Conservation (phyloP, 2,113 vertebrate species). For the Dipodomys spectabilis region DNA sequence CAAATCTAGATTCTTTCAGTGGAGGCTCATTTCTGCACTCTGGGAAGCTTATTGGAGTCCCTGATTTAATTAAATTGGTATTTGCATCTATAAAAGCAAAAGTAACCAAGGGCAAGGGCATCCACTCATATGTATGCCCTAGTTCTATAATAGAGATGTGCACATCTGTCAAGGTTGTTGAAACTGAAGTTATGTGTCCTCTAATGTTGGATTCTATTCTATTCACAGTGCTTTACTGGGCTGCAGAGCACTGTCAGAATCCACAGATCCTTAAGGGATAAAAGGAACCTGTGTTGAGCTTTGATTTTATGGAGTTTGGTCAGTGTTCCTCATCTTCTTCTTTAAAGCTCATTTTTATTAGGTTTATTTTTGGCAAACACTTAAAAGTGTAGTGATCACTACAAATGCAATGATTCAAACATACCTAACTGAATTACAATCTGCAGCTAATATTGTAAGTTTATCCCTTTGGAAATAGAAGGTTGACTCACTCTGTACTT, state of each 20-base stretch:
- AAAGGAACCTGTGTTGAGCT: conserved; percentile 5
- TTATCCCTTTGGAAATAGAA: not conserved
- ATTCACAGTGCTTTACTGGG: not conserved
- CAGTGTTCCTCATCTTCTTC: conserved; percentile 6
- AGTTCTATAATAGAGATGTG: conserved; percentile 43
- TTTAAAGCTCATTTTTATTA: conserved; percentile 33
- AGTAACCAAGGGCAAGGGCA: conserved; percentile 68
- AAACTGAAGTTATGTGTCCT: not conserved
- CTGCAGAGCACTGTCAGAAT: conserved; percentile 10
- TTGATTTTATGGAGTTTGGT: not conserved
- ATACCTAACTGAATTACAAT: not conserved
- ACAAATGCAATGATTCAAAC: conserved; percentile 20
- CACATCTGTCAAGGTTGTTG: conserved; percentile 67
- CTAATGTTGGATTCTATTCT: conserved; percentile 16
- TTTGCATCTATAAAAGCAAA: conserved; percentile 70
- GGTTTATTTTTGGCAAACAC: conserved; percentile 49
- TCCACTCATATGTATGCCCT: not conserved
- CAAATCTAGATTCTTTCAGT: conserved; percentile 37
- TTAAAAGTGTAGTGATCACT: not conserved
- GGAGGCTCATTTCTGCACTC: conserved; percentile 47
- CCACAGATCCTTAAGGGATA: conserved; percentile 36
- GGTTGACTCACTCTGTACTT: not conserved
- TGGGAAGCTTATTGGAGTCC: conserved; percentile 40
- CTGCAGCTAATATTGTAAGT: not conserved
- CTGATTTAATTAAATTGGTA: conserved; percentile 74